Evolutionary conservation across 2,797 vertebrate species (phyloP).

Genomic region (Alectoris magna): DNA sequence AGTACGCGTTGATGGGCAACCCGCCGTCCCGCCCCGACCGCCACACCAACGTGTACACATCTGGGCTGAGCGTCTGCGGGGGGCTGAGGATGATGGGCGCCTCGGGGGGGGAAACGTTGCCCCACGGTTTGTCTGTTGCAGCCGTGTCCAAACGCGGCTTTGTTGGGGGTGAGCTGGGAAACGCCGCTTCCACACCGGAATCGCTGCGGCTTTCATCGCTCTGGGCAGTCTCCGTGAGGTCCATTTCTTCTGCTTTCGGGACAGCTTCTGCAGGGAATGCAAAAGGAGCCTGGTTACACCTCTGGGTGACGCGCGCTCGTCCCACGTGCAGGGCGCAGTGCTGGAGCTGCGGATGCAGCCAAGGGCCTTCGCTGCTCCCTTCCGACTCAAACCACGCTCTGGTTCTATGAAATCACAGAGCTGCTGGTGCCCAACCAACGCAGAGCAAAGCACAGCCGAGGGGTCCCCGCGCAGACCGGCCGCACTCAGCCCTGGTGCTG

Average conservation of each 20-base stretch:
- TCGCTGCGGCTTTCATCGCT: conserved; percentile 78
- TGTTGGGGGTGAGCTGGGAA: neutral
- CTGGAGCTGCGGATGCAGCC: neutral
- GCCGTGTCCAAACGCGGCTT: neutral
- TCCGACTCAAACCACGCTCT: no score
- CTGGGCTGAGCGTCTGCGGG: conserved; percentile 90
- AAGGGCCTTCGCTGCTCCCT: no score
- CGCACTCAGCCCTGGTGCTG: no score
- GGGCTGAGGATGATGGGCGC: conserved; percentile 96
- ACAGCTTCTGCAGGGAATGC: conserved; percentile 77
- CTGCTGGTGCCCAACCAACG: no score
- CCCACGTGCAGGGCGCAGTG: fast-evolving
- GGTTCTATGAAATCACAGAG: no score
- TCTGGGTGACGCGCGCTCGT: fast-evolving
- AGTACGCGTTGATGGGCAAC: conserved; percentile 91
- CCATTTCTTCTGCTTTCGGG: conserved; percentile 42
- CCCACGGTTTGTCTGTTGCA: conserved; percentile 58
- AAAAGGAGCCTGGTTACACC: conserved; percentile 35
- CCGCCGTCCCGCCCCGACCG: conserved; percentile 89
- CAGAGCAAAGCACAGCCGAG: neutral
- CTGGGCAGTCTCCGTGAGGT: conserved; percentile 74
- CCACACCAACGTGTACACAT: conserved; percentile 93
- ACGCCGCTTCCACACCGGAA: neutral
- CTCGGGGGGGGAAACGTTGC: conserved; percentile 82
- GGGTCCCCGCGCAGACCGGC: neutral